Conservation (phyloP, 2,113 vertebrate genomes). For the Alosa alosa region DNA sequence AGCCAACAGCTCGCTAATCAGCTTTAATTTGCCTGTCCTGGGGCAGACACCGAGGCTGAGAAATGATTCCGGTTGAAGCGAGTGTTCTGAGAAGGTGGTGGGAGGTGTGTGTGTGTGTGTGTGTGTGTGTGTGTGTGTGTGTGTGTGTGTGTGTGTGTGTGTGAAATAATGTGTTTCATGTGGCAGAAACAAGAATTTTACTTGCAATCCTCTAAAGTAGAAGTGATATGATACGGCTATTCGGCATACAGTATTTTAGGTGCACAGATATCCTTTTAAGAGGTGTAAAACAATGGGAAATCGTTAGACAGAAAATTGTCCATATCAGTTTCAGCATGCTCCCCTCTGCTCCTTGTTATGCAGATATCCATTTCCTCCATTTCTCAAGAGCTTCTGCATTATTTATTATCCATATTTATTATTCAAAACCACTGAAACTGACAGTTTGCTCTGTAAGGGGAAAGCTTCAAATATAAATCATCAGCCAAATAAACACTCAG, state of each 20-base stretch:
- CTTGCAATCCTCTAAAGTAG: neutral
- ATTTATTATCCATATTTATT: slow-evolving; percentile 18
- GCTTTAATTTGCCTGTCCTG: slow-evolving; percentile 66
- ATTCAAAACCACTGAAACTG: slow-evolving; percentile 14
- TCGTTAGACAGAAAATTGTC: slow-evolving; percentile 10
- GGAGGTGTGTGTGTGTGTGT: neutral
- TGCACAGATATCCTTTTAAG: slow-evolving; percentile 36
- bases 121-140: slow-evolving; percentile 16
- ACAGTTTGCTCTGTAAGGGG: neutral
- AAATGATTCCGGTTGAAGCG: slow-evolving; percentile 4
- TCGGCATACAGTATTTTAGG: neutral
- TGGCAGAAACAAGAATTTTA: neutral
- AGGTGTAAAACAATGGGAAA: slow-evolving; percentile 54
- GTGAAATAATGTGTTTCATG: neutral
- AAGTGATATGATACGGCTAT: neutral
- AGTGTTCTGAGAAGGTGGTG: slow-evolving; percentile 14
- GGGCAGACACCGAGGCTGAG: slow-evolving; percentile 43
- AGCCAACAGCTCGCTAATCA: slow-evolving; percentile 65
- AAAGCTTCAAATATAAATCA: slow-evolving; percentile 3
- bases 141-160: slow-evolving; percentile 7
- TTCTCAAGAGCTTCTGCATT: slow-evolving; percentile 28
- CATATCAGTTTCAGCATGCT: neutral
- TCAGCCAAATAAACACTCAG: neutral
- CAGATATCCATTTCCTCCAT: slow-evolving; percentile 34
- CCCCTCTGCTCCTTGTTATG: slow-evolving; percentile 11